Conservation (phyloP, 2,113 vertebrate genomes). For the Myocastor coypus region DNA sequence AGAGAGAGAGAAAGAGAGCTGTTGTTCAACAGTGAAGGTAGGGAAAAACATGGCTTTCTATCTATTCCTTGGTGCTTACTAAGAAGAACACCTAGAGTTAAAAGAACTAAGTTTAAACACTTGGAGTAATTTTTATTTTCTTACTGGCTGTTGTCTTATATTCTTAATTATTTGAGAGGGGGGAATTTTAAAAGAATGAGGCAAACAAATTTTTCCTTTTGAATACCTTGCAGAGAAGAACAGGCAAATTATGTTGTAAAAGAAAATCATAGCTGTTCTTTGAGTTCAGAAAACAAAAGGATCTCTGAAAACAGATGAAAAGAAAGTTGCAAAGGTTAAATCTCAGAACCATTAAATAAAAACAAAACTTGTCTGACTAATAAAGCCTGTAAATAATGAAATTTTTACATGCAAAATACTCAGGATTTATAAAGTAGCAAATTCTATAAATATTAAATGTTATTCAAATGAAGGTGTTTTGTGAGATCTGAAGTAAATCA, state of each 20-base stretch:
- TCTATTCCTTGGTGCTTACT: not conserved
- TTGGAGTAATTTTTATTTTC: constrained; percentile 23
- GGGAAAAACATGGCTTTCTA: not conserved
- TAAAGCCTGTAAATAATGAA: not conserved
- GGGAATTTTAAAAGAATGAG: constrained; percentile 34
- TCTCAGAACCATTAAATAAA: not conserved
- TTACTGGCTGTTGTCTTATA: not conserved
- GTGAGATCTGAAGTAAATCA: not conserved
- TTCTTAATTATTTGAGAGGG: not conserved
- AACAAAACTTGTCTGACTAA: not conserved
- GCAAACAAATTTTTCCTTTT: constrained; percentile 11
- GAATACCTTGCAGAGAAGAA: constrained; percentile 15
- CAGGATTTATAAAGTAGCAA: not conserved
- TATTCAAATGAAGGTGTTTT: constrained; percentile 40
- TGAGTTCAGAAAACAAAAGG: not conserved
- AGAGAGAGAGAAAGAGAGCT: not conserved
- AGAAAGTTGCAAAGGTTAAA: constrained; percentile 14
- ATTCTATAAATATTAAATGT: constrained; percentile 18
- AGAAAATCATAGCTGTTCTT: constrained; percentile 42
- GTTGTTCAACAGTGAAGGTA: not conserved
- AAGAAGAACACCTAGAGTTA: constrained; percentile 22
- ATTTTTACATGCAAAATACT: constrained; percentile 3
- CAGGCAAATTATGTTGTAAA: not conserved
- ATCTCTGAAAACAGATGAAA: constrained; percentile 12
- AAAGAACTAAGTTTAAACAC: not conserved